phyloP scores from a whole-genome alignment of 53 echinoderm and acorn worm species.

The Paelopatides confundens region DNA sequence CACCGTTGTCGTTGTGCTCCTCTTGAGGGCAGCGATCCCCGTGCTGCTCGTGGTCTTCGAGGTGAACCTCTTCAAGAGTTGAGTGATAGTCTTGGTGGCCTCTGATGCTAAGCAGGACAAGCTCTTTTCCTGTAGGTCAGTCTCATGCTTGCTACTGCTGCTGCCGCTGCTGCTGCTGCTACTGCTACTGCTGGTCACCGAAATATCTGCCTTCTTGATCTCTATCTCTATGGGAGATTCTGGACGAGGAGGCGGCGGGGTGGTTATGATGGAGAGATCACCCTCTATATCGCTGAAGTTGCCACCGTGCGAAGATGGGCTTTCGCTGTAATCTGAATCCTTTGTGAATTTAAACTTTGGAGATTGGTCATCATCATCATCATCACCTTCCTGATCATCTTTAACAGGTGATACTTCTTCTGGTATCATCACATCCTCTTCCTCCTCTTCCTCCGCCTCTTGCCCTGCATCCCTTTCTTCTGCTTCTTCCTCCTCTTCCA shows the following conservation, averaged over 20 bases:
- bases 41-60: constrained; percentile 20
- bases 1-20: constrained; percentile 47
- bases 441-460: neutral
- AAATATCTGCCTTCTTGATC: neutral
- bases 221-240: neutral
- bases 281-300: constrained; percentile 23
- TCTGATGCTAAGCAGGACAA: constrained; percentile 55
- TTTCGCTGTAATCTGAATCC: constrained; percentile 44
- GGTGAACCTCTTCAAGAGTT: constrained; percentile 78
- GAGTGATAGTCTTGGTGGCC: constrained; percentile 74
- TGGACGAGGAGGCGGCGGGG: constrained; percentile 31
- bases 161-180: neutral
- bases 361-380: neutral
- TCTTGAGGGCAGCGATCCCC: neutral
- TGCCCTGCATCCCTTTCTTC: neutral
- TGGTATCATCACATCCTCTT: neutral
- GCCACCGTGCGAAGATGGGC: constrained; percentile 12
- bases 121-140: neutral
- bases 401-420: neutral
- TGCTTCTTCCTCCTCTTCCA: neutral
- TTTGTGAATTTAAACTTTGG: constrained; percentile 26
- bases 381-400: neutral
- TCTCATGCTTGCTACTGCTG: neutral
- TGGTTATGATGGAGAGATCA: constrained; percentile 20
- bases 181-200: constrained; percentile 4